Percentiles rank a stretch among this genome's conserved stretches.
These are phyloP conservation scores for Chalcosyrphus nemorum DNA, from an alignment of 2,888 invertebrate species.

Conservation along the genomic window DNA sequence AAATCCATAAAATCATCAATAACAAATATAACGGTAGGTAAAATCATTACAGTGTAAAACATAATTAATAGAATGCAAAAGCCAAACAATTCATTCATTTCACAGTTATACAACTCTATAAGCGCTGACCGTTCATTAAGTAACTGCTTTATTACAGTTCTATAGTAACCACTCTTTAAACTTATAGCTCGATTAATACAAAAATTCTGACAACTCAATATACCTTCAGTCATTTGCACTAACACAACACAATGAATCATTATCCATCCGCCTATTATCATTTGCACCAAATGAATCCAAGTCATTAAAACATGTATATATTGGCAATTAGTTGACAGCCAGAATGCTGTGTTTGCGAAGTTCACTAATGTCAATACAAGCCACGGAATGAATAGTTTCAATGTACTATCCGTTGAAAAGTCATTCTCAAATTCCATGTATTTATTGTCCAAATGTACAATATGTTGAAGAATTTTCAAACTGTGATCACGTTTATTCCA, in stretches of 20 bases:
- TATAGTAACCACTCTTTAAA: too few species aligned
- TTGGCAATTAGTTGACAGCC: too few species aligned
- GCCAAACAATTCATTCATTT: too few species aligned
- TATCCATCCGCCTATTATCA: background rate
- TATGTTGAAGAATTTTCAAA: background rate
- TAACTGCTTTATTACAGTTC: too few species aligned
- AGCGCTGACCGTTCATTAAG: too few species aligned
- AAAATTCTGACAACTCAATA: background rate
- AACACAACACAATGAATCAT: background rate
- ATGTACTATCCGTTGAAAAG: background rate
- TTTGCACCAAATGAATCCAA: background rate
- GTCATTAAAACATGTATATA: too few species aligned
- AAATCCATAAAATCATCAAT: too few species aligned
- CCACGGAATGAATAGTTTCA: background rate
- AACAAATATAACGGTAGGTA: too few species aligned
- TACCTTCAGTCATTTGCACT: background rate
- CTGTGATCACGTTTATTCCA: background rate
- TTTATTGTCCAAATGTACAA: background rate
- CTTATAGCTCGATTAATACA: background rate
- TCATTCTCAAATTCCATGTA: background rate
- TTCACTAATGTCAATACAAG: background rate
- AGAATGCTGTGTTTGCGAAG: too few species aligned
- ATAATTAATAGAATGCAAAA: too few species aligned
- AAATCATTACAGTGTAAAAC: too few species aligned
- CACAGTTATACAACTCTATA: too few species aligned